phyloP scores from a whole-genome alignment of 2,113 vertebrate species.

The Salvator merianae region DNA sequence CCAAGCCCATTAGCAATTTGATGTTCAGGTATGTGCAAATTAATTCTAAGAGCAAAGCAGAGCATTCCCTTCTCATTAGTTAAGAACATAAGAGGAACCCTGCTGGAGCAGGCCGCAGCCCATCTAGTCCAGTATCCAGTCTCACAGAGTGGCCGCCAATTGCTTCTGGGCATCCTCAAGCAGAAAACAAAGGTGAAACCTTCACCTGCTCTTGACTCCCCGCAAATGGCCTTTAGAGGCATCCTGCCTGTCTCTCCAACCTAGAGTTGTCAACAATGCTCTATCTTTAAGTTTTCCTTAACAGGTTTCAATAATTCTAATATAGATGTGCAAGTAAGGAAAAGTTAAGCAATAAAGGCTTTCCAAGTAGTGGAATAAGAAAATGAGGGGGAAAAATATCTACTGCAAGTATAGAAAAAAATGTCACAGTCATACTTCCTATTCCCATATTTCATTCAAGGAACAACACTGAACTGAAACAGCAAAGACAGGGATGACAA shows the following conservation, averaged over 20 bases:
- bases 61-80: not conserved
- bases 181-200: too few species aligned
- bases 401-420: not conserved
- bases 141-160: too few species aligned
- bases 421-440: not conserved
- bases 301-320: too few species aligned
- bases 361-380: not conserved
- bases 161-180: too few species aligned
- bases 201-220: too few species aligned
- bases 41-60: not conserved
- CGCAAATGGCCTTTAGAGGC: too few species aligned
- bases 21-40: not conserved
- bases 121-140: too few species aligned
- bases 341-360: not conserved
- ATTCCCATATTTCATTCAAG: slow-evolving; percentile 8
- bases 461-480: not conserved
- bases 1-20: not conserved
- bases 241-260: too few species aligned
- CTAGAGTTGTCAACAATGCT: too few species aligned
- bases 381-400: not conserved
- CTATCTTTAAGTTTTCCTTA: too few species aligned
- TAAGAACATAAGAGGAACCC: not conserved
- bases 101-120: too few species aligned
- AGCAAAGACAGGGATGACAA: not conserved
- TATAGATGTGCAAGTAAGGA: not conserved